Evolutionary conservation across 1,140 invertebrate species (phyloP).

Genomic region (Lordiphosa clarofinis): DNA sequence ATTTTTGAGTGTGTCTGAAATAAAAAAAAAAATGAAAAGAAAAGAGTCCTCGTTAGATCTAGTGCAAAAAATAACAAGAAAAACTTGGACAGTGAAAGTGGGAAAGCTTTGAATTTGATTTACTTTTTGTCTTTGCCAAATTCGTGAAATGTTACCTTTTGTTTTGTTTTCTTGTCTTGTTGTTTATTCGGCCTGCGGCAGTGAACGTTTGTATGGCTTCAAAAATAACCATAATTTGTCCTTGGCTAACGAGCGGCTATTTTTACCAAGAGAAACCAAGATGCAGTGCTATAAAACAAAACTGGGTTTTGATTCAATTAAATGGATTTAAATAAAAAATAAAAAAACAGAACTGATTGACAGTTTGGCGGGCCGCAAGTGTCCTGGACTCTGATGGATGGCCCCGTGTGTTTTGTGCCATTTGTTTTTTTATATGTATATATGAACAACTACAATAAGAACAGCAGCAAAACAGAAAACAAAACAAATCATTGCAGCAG

Average conservation of each 20-base stretch:
- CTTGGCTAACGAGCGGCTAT: slow-evolving; percentile 49
- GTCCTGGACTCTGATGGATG: slow-evolving; percentile 60
- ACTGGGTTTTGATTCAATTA: slow-evolving; percentile 22
- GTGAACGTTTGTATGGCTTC: slow-evolving; percentile 56
- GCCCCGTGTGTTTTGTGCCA: slow-evolving; percentile 42
- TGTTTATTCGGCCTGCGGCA: slow-evolving; percentile 32
- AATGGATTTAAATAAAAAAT: slow-evolving; percentile 36
- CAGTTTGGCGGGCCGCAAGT: slow-evolving; percentile 37
- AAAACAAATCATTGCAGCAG: slow-evolving; percentile 25
- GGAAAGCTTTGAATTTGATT: slow-evolving; percentile 33
- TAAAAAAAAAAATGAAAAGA: slow-evolving; percentile 19
- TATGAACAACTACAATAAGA: no score
- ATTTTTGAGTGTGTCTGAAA: slow-evolving; percentile 3
- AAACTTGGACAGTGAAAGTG: slow-evolving; percentile 52
- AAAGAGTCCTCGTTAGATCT: slow-evolving; percentile 19
- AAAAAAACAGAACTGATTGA: slow-evolving; percentile 21
- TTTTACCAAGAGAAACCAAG: slow-evolving; percentile 39
- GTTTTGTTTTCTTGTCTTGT: slow-evolving; percentile 18
- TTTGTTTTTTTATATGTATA: slow-evolving; percentile 21
- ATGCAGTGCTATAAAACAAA: slow-evolving; percentile 14
- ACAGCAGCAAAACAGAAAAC: slow-evolving; percentile 14
- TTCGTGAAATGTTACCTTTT: slow-evolving; percentile 23
- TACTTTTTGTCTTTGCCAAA: slow-evolving; percentile 17
- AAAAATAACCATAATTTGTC: slow-evolving; percentile 73
- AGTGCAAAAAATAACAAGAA: slow-evolving; percentile 26